Evolutionary conservation across 1,140 invertebrate species (phyloP).

Genomic region (Papilio glaucus): DNA sequence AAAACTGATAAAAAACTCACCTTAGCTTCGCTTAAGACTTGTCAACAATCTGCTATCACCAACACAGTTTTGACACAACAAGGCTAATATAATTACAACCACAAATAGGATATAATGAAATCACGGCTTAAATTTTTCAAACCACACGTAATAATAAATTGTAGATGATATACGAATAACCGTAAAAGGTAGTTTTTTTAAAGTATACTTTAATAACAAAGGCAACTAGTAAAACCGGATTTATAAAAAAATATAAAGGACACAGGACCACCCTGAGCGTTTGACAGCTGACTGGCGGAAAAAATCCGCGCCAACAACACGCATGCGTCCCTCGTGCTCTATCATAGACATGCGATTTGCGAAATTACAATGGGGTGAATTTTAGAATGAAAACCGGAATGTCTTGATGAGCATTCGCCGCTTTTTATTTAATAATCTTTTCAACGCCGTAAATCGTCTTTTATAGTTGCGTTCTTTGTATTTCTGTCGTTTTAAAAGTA

Average conservation of each 20-base stretch:
- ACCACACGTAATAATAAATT: not conserved
- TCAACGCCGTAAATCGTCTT: not conserved
- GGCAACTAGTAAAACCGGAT: not conserved
- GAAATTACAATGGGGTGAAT: conserved; percentile 35
- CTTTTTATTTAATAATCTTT: not conserved
- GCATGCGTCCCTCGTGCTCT: conserved; percentile 50
- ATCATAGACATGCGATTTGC: conserved; percentile 39
- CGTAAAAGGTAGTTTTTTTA: conserved; percentile 33
- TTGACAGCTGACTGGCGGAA: conserved; percentile 64
- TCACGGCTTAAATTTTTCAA: not conserved
- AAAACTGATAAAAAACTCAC: not conserved
- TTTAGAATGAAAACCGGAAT: not conserved
- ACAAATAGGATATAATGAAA: not conserved
- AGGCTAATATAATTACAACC: not conserved
- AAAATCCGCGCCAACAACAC: conserved; percentile 45
- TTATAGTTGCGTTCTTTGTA: not conserved
- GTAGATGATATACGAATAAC: not conserved
- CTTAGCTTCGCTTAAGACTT: not conserved
- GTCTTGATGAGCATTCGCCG: not conserved
- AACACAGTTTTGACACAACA: not conserved
- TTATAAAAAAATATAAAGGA: conserved; percentile 3
- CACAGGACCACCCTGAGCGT: conserved; percentile 47
- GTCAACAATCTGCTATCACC: conserved; percentile 16
- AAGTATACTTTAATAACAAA: not conserved
- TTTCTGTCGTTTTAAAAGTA: not conserved